Base-by-base conservation (phyloP, 2,113 vertebrate species). In the Piaya cayana region DNA sequence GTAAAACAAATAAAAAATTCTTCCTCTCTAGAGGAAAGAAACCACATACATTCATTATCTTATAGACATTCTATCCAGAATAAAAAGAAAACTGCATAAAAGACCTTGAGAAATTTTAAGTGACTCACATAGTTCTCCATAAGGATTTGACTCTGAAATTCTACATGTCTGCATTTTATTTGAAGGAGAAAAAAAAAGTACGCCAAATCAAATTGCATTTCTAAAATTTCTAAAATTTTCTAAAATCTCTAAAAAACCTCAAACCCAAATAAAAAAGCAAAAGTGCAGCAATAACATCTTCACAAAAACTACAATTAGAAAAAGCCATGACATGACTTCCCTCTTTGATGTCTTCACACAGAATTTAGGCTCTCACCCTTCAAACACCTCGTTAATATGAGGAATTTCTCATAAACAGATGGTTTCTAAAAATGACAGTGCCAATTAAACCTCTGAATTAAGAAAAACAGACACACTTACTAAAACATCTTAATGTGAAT, bases 371-470 rank as follows among this genome's bases (percentile, higher is more conserved):
- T 74, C 59, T 83, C 49, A 43, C 74, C 67, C 63, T 78, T 55
- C 78, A 90, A 68, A 63, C 20, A 69, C 60, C 17, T 58, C 85
- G 74, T 78, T 81, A 92, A 65, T 55, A 34, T 2, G 49, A 83
- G 59, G 74, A 62, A 68, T 63, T 91, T 80, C 82, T 93, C 82
- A 45, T 83, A 91, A 94, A 95, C 87, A 95, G 87, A 84, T 72
- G 30, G 47, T 68, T 58, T 88, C 47, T 82, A 87, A 90, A 95
- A 92, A 96, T 75, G 87, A 95, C 87, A 89, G 36, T 32, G 36
- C 36, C 86, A 85, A 81, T 91, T 92, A 88, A 84, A 70, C 12
- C 56, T 65, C 77, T 36, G 55, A 92, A 90, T 79, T 82, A 65
- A 89, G 69, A 90, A 80, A 89, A 92, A 68, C 53, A 93, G 78